Base-by-base conservation (phyloP, 1,140 invertebrate genomes). In the Drosophila funebris region DNA sequence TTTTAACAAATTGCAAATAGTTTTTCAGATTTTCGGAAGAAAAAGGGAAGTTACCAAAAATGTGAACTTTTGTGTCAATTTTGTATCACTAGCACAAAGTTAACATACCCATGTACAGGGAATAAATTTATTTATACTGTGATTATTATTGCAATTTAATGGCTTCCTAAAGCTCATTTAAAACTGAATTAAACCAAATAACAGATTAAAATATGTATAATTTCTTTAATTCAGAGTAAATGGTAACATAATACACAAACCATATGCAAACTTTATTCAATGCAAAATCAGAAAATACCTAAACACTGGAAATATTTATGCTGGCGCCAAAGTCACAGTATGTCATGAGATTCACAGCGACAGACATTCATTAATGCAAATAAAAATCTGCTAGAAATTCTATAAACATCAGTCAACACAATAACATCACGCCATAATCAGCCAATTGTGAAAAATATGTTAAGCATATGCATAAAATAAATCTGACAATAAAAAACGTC, bases 381-480 rank as follows among this genome's bases (percentile, higher is more conserved):
- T 72, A 64, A 64, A 64, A 64, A 39, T 18, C 50, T 14, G 62
- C 61, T 71, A 66, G 68, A 56, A 57, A 71, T 54, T 64, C 43
- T 33, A n/a, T 11, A 50, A 44, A 53, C 31, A 20, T 20, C 43
- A 31, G 11, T 16, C 43, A 27, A 11, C 43, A 67, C 46, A 62
- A 63, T 46, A 70, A 70, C 39, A 69, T 52, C 46, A 44, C 37
- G 13, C 24, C 27, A 61, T 69, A 69, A 61, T 53, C 66, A 70
- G 68, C 24, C 52, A 66, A 57, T 66, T 56, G 68, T 71, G 43
- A 66, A 71, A 71, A 71, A 71, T 71, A 61, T 71, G 68, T 66
- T 71, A 71, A 71, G 11, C 68, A 71, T 71, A 71, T 71, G 68
- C 68, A 66, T 44, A 69, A 14, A 48, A 44, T 22, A 54, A 46